Conservation (phyloP, 1,140 invertebrate genomes). For the Pygmarrhopalites habei region DNA sequence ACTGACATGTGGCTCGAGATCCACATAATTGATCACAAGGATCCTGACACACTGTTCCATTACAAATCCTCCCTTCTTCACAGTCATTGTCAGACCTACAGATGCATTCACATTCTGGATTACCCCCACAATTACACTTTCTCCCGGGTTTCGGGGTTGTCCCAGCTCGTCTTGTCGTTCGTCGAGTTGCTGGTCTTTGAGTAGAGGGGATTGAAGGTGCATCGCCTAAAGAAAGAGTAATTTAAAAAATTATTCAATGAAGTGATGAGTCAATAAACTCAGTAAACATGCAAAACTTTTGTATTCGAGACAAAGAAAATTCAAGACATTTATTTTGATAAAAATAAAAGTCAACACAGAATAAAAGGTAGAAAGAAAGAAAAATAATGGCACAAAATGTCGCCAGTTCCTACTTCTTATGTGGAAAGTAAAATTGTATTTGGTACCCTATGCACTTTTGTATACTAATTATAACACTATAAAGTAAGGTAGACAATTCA, state of each 20-base stretch:
- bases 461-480: no score
- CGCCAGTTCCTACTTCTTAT: no score
- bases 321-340: background rate
- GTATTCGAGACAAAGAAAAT: background rate
- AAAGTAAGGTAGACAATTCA: no score
- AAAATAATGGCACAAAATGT: no score
- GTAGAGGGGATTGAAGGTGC: background rate
- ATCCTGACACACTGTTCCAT: slow-evolving; percentile 38
- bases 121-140: background rate
- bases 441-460: no score
- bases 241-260: background rate
- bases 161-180: background rate
- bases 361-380: no score
- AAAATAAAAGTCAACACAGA: background rate
- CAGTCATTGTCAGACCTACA: background rate
- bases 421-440: no score
- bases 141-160: background rate
- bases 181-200: background rate
- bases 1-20: slow-evolving; percentile 62
- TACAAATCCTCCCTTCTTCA: background rate
- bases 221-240: background rate
- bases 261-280: background rate
- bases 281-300: background rate
- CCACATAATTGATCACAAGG: slow-evolving; percentile 47
- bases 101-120: slow-evolving; percentile 4